phyloP scores from a whole-genome alignment of 2,113 vertebrate species.

The Gallinago paraguaiae region DNA sequence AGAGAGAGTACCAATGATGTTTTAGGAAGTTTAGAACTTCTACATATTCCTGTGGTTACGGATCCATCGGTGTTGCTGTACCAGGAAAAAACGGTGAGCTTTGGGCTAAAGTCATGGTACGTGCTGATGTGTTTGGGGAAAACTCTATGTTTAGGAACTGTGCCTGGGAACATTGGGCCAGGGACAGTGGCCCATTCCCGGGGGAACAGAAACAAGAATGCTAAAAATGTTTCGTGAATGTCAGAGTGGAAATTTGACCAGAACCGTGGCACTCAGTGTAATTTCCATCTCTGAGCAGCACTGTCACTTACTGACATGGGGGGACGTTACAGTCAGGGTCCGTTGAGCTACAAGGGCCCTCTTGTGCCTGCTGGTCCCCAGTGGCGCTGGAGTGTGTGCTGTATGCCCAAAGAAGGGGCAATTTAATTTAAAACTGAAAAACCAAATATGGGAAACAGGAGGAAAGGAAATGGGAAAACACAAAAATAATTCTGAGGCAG shows the following conservation, averaged over 20 bases:
- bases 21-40: background rate
- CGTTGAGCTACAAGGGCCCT: background rate
- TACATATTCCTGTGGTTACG: background rate
- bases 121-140: background rate
- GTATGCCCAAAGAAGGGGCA: background rate
- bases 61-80: background rate
- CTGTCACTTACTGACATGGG: background rate
- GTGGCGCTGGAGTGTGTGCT: fast-evolving
- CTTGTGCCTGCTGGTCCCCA: background rate
- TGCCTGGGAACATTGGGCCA: background rate
- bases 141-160: background rate
- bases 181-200: background rate
- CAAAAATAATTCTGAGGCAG: background rate
- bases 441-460: background rate
- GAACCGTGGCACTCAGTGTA: background rate
- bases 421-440: background rate
- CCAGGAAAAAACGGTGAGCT: background rate
- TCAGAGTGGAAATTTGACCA: background rate
- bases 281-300: background rate
- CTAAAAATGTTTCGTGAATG: background rate
- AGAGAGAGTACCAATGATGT: background rate
- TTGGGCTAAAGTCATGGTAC: background rate
- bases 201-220: background rate
- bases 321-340: background rate
- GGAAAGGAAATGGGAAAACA: background rate